Conservation (phyloP, 2,797 vertebrate genomes). For the Tolypeutes matacus region DNA sequence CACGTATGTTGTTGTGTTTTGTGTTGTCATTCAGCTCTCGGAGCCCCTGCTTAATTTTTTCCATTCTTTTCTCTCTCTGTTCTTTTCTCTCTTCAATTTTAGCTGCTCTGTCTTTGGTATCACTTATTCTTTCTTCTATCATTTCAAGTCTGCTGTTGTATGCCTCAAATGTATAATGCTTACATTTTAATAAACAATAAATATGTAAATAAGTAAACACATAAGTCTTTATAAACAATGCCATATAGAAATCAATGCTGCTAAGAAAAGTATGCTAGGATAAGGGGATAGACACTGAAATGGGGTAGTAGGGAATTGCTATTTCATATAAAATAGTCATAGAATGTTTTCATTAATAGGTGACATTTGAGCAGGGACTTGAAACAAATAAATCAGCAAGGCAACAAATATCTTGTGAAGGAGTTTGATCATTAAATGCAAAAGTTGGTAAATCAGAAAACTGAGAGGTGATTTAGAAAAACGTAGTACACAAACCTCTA, state of each 20-base stretch:
- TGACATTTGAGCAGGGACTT: constrained; percentile 19
- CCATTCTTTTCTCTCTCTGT: no score
- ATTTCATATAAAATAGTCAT: neutral
- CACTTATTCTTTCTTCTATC: no score
- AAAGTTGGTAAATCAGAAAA: neutral
- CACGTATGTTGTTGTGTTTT: no score
- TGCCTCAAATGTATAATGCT: no score
- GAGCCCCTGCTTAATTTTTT: no score
- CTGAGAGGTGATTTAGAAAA: neutral
- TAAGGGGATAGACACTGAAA: neutral
- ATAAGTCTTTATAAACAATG: neutral
- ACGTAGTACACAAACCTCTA: neutral
- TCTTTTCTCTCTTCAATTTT: no score
- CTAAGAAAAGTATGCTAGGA: neutral
- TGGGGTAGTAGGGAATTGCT: neutral
- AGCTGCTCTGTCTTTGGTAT: no score
- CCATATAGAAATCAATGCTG: neutral
- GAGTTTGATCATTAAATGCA: neutral
- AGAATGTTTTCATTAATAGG: neutral
- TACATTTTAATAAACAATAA: neutral
- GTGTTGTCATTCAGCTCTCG: no score
- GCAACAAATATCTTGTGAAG: neutral
- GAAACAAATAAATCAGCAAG: neutral
- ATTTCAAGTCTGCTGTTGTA: no score
- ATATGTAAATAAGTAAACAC: neutral